Conservation (phyloP, 35 echinoderm and acorn worm species). For the Heliocidaris erythrogramma region DNA sequence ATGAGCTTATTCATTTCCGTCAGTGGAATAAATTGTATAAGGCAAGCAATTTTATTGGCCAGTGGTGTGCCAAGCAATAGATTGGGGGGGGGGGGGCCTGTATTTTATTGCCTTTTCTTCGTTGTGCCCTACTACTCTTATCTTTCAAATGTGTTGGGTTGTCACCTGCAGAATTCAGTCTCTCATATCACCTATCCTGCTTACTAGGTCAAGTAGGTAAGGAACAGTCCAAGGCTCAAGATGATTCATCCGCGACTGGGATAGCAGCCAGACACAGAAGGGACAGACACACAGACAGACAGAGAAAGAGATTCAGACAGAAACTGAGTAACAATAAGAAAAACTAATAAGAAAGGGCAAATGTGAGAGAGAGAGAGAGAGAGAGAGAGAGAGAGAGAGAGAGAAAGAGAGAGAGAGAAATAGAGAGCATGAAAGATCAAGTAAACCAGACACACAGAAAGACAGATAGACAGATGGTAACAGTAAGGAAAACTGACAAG, state of each 20-base stretch:
- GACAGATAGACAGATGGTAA: too few relatives aligned
- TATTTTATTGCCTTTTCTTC: neutral
- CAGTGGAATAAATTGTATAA: too few relatives aligned
- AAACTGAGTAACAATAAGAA: neutral
- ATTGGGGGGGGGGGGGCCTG: neutral
- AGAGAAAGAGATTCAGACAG: neutral
- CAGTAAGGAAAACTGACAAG: neutral
- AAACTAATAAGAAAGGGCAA: neutral
- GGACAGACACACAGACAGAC: neutral
- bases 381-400: too few relatives aligned
- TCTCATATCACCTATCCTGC: neutral
- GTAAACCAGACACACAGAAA: too few relatives aligned
- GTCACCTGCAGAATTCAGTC: neutral
- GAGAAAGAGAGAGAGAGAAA: too few relatives aligned
- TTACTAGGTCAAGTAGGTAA: neutral
- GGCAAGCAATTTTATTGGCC: too few relatives aligned
- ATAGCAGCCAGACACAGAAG: neutral
- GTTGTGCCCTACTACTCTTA: neutral
- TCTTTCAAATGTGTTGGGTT: neutral
- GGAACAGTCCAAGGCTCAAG: neutral
- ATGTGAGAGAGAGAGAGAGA: neutral
- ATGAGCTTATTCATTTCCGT: too few relatives aligned
- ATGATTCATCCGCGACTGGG: neutral
- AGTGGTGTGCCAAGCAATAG: too few relatives aligned
- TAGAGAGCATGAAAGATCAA: too few relatives aligned